Percentiles rank a stretch among this genome's conserved stretches.
Conservation (phyloP, 2,888 invertebrate genomes). For the Diarsia rubi region DNA sequence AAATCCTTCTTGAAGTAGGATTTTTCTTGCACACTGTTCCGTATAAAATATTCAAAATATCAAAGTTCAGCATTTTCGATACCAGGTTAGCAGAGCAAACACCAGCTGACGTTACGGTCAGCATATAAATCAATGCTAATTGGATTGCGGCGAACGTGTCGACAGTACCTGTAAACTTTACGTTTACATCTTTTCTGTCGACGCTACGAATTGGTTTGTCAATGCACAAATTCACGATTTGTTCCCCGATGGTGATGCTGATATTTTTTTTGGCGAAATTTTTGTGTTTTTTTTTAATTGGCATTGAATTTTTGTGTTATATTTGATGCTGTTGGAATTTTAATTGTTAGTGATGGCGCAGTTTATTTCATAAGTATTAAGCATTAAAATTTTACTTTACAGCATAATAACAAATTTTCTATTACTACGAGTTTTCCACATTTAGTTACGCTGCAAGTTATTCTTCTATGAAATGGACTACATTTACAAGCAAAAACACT, state of each 20-base stretch:
- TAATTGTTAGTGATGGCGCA: neutral
- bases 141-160: conserved; percentile 64
- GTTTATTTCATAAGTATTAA: no score
- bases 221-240: conserved; percentile 43
- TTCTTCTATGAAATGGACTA: no score
- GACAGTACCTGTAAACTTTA: conserved; percentile 57
- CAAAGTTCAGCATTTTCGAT: conserved; percentile 40
- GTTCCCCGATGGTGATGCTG: neutral
- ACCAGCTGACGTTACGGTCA: conserved; percentile 57
- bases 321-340: neutral
- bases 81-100: conserved; percentile 44
- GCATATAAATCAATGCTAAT: conserved; percentile 71
- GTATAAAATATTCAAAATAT: conserved; percentile 33
- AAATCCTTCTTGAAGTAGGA: neutral
- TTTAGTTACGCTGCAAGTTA: neutral
- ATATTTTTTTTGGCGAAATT: neutral
- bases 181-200: conserved; percentile 48
- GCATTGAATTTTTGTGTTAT: neutral
- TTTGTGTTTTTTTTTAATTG: neutral
- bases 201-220: conserved; percentile 34
- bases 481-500: no score
- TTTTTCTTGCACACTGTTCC: neutral
- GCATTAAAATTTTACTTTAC: neutral
- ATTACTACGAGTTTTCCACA: neutral
- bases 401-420: no score